phyloP scores from a whole-genome alignment of 2,113 vertebrate species.

The Ranitomeya variabilis region DNA sequence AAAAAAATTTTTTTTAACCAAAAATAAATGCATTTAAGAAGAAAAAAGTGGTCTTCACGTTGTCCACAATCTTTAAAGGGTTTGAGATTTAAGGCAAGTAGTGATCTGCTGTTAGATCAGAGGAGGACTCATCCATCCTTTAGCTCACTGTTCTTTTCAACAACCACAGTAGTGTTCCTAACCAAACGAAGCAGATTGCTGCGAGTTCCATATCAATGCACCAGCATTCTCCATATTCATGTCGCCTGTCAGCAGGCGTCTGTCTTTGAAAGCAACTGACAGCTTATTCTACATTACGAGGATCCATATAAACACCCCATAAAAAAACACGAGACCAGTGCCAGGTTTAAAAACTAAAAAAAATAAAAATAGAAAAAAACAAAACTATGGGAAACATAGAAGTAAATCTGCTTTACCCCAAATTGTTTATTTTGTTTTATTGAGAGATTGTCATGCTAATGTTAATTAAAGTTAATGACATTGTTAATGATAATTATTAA shows the following conservation, averaged over 20 bases:
- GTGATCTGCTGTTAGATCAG: background rate
- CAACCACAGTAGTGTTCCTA: background rate
- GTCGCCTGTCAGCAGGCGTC: background rate
- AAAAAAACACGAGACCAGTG: background rate
- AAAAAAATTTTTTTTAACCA: too few relatives aligned
- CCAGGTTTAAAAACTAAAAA: background rate
- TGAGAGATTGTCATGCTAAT: slow-evolving; percentile 51
- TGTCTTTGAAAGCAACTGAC: slow-evolving; percentile 6
- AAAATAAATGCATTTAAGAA: too few relatives aligned
- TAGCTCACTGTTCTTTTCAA: background rate
- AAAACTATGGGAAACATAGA: background rate
- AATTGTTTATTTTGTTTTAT: slow-evolving; percentile 50
- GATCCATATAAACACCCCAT: background rate
- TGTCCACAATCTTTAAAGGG: background rate
- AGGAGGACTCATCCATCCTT: background rate
- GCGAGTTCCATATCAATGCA: background rate
- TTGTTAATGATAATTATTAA: slow-evolving; percentile 57
- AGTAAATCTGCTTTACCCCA: background rate
- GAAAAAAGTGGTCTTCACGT: too few relatives aligned
- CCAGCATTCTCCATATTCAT: slow-evolving; percentile 1
- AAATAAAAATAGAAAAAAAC: background rate
- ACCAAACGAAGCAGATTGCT: slow-evolving; percentile 12
- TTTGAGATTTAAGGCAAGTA: background rate
- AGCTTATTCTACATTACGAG: background rate
- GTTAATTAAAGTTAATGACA: slow-evolving; percentile 56